Conservation (phyloP, 2,797 vertebrate genomes). For the Dipus sagitta region DNA sequence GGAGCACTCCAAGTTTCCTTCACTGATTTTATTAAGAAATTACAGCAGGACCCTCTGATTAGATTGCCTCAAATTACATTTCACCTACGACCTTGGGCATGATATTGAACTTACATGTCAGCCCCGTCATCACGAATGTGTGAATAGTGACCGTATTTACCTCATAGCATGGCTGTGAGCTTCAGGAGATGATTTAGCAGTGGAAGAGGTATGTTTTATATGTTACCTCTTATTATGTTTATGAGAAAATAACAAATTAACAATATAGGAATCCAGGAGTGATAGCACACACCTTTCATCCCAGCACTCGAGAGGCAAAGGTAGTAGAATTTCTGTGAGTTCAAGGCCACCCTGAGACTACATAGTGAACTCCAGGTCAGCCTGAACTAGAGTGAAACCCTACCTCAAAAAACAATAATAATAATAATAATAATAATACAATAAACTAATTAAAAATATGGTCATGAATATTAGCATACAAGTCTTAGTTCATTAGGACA, state of each 20-base stretch:
- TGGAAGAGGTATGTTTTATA: background rate
- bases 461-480: conserved; percentile 36
- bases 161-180: background rate
- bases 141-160: background rate
- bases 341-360: too few relatives aligned
- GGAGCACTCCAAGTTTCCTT: background rate
- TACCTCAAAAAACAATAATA: too few relatives aligned
- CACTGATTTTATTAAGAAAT: background rate
- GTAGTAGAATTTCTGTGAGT: too few relatives aligned
- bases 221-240: background rate
- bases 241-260: conserved; percentile 17
- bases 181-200: background rate
- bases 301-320: too few relatives aligned
- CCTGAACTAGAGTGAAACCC: too few relatives aligned
- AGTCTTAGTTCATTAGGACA: background rate
- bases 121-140: background rate
- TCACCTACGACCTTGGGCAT: background rate
- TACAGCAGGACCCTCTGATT: background rate
- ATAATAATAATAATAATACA: background rate
- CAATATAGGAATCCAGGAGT: background rate
- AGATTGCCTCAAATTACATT: background rate
- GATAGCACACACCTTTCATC: too few relatives aligned
- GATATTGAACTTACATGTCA: background rate
- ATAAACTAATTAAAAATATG: background rate
- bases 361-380: too few relatives aligned